These are phyloP conservation scores for Morus bassanus DNA, from an alignment of 2,797 vertebrate species.

Conservation along the genomic window DNA sequence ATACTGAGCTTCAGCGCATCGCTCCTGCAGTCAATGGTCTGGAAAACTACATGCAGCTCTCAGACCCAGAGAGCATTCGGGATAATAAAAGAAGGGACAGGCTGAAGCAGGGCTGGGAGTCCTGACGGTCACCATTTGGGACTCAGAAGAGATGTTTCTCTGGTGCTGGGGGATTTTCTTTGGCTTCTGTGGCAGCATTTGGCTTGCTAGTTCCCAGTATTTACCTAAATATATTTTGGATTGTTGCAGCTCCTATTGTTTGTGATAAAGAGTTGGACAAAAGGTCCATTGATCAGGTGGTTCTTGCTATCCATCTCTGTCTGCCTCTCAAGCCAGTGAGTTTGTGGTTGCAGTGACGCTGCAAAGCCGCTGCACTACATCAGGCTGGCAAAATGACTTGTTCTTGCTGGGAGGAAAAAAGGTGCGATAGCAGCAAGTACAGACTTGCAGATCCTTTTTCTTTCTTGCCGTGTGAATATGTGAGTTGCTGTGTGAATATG, in stretches of 20 bases:
- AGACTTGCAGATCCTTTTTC: background rate
- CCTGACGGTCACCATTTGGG: background rate
- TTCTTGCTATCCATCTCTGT: conserved; percentile 11
- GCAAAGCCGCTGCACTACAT: background rate
- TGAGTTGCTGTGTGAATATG: rapidly evolving
- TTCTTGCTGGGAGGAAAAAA: background rate
- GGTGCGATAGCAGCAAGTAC: rapidly evolving
- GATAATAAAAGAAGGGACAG: background rate
- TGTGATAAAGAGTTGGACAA: conserved; percentile 26
- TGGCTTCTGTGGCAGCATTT: background rate
- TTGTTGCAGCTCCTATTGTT: background rate
- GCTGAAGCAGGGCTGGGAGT: background rate
- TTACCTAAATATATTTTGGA: background rate
- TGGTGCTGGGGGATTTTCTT: background rate
- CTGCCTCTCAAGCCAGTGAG: background rate
- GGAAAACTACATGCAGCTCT: background rate
- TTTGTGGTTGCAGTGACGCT: background rate
- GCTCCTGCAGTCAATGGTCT: background rate
- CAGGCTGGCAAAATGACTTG: background rate
- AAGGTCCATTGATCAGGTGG: conserved; percentile 36
- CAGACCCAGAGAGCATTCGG: background rate
- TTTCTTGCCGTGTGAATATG: rapidly evolving
- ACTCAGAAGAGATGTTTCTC: background rate
- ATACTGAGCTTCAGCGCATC: conserved; percentile 5
- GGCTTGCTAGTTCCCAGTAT: background rate